phyloP scores from a whole-genome alignment of 2,888 invertebrate species.

The Plebejus melissa region DNA sequence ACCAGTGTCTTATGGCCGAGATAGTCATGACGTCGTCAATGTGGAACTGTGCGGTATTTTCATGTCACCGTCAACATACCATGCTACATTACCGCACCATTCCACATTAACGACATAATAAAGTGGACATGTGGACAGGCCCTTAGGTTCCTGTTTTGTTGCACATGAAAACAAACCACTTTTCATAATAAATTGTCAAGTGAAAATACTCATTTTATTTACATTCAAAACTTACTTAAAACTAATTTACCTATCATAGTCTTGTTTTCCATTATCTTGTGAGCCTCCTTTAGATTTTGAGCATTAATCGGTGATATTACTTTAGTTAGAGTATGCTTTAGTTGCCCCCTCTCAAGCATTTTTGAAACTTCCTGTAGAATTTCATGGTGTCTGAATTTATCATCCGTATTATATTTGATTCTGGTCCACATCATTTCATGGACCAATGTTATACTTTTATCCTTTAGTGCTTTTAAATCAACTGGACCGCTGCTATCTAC shows the following conservation, averaged over 20 bases:
- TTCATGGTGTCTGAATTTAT: constrained; percentile 55
- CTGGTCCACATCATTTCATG: constrained; percentile 64
- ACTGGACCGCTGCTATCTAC: constrained; percentile 62
- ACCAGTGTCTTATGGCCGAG: neutral
- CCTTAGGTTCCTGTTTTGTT: neutral
- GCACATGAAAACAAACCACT: neutral
- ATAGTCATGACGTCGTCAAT: no score
- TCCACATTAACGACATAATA: no score
- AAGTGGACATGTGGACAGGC: no score
- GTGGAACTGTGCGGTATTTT: no score
- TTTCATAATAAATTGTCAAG: neutral
- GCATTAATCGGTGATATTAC: constrained; percentile 64
- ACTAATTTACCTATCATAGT: constrained; percentile 62
- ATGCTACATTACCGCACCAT: no score
- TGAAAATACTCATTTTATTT: constrained; percentile 1
- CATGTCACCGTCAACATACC: no score
- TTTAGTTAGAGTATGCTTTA: constrained; percentile 58
- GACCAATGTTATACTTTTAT: constrained; percentile 62
- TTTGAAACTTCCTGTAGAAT: constrained; percentile 54
- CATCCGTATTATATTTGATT: constrained; percentile 61
- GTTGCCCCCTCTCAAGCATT: constrained; percentile 53
- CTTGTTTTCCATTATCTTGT: constrained; percentile 57
- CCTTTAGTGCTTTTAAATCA: constrained; percentile 55
- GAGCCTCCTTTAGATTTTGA: constrained; percentile 59
- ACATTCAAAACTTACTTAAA: constrained; percentile 42